A percentile compares a stretch with the other conserved stretches of the same genome.
These are phyloP conservation scores for Gallinago solitaria DNA, from an alignment of 2,797 vertebrate species.

Conservation along the genomic window DNA sequence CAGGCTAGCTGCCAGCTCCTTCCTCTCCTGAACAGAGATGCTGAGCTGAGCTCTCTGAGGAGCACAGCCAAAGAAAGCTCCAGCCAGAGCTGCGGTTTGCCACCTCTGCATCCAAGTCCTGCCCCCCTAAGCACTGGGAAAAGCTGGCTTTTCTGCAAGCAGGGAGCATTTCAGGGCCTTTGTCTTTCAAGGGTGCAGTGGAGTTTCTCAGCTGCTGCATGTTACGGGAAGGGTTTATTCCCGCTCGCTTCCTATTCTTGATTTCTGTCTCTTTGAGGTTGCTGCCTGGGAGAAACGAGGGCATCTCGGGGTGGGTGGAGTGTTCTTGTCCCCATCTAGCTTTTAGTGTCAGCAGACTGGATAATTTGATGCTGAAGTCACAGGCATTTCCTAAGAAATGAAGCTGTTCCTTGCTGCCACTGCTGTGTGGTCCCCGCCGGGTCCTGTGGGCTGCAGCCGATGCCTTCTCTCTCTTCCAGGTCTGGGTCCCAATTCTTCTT, in stretches of 20 bases:
- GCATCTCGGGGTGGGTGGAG: background rate
- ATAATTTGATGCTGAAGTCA: background rate
- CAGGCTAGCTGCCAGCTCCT: background rate
- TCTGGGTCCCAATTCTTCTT: conserved; percentile 87
- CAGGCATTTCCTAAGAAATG: background rate
- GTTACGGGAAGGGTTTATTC: background rate
- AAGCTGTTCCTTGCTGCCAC: background rate
- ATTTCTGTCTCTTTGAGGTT: background rate
- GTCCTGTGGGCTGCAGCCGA: background rate
- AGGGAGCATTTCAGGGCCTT: background rate
- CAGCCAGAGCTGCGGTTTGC: background rate
- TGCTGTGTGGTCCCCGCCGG: accelerated
- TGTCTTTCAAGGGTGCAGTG: background rate
- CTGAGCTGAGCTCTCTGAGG: background rate
- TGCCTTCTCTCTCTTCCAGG: conserved; percentile 74
- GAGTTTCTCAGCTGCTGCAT: background rate
- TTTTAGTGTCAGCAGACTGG: background rate
- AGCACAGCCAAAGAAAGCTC: background rate
- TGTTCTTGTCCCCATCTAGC: background rate
- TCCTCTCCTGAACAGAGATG: background rate
- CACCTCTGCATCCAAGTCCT: background rate
- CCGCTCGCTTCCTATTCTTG: background rate
- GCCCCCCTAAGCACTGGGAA: background rate
- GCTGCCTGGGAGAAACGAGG: background rate
- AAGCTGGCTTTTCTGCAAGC: background rate